Evolutionary conservation across 2,113 vertebrate species (phyloP).

Genomic region (Lamprologus lemairii): DNA sequence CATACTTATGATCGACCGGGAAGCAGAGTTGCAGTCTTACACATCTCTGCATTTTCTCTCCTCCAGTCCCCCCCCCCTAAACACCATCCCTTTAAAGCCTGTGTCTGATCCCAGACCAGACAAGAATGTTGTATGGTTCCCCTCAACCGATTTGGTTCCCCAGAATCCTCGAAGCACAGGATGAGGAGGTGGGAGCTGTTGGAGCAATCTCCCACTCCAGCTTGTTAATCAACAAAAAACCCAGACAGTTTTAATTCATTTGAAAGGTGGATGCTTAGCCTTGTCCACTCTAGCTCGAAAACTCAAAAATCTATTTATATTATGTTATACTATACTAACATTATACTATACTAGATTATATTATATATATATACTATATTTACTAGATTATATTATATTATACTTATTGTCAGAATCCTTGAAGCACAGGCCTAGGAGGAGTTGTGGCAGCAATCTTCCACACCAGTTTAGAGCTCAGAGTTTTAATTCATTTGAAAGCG

Average conservation of each 20-base stretch:
- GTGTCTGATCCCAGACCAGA: neutral
- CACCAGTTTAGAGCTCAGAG: neutral
- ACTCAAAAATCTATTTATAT: neutral
- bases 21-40: neutral
- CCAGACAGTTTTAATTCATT: neutral
- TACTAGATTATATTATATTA: neutral
- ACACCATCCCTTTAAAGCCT: neutral
- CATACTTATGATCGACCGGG: neutral
- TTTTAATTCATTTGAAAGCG: neutral
- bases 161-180: neutral
- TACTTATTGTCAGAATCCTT: neutral
- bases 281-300: neutral
- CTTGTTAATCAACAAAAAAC: neutral
- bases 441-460: neutral
- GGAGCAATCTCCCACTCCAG: neutral
- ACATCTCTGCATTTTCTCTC: neutral
- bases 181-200: neutral
- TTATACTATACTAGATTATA: neutral
- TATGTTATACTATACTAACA: neutral
- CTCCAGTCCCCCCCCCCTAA: neutral
- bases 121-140: neutral
- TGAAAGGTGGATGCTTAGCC: neutral
- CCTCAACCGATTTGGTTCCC: neutral
- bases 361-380: neutral
- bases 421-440: neutral